Evolutionary conservation across 2,888 invertebrate genomes (phyloP).

Genomic region (Nemotelus pantherinus): DNA sequence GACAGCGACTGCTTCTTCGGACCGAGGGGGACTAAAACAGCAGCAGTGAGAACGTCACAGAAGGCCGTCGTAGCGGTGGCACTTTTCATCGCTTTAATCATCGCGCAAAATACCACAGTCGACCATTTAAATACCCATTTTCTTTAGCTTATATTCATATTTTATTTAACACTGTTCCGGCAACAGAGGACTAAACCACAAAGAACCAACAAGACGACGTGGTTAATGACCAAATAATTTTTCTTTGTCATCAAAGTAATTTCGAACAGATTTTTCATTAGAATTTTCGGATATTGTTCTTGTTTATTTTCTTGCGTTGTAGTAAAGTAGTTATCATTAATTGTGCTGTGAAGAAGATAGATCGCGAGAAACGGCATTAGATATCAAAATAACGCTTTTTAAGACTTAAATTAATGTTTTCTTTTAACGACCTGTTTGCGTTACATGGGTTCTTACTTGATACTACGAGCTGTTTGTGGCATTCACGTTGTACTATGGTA

Average conservation of each 20-base stretch:
- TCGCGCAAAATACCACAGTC: not conserved
- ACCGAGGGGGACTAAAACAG: not conserved
- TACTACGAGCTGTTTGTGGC: no score
- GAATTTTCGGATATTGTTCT: not conserved
- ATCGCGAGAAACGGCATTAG: not conserved
- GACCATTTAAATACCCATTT: constrained; percentile 37
- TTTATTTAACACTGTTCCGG: constrained; percentile 13
- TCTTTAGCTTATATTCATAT: constrained; percentile 27
- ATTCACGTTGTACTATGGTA: not conserved
- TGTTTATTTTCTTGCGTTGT: no score
- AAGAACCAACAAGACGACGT: constrained; percentile 37
- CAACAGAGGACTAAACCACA: constrained; percentile 26
- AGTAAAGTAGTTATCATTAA: no score
- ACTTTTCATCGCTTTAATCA: not conserved
- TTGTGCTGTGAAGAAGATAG: no score
- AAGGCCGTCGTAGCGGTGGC: not conserved
- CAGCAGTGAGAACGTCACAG: not conserved
- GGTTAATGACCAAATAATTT: constrained; percentile 41
- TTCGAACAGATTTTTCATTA: constrained; percentile 35
- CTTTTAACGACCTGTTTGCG: not conserved
- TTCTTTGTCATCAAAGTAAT: constrained; percentile 41
- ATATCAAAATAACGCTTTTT: constrained; percentile 25
- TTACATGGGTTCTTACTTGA: not conserved
- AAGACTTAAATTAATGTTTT: constrained; percentile 35
- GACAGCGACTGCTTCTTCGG: not conserved